Base-by-base conservation (phyloP, 2,797 vertebrate genomes). In the Setipinna tenuifilis region DNA sequence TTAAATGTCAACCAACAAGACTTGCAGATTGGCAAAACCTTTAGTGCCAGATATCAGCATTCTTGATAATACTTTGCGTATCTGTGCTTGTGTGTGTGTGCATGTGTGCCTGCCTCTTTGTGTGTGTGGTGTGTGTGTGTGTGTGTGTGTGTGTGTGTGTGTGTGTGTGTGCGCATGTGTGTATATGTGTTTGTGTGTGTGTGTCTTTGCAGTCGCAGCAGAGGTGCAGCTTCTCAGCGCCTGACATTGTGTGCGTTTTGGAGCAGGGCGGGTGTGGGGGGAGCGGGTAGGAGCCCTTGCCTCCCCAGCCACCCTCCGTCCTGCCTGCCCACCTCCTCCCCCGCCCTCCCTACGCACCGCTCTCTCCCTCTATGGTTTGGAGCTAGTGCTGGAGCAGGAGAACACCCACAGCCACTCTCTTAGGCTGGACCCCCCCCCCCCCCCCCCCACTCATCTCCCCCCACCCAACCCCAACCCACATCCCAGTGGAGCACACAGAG, bases 121-220 rank as follows among this genome's bases (percentile, higher is more conserved):
- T 78, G 71, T 44, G 35, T 75, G 68, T 75, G 68, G 46, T 48
- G 46, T 54, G 25, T 68, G 16, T 75, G 23, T 65, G 5, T 65
- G n/a, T 25, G 61, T 65, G 61, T 65, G 61, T 65, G 25, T 31
- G 25, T 68, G 65, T 68, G 65, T 31, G 25, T 71, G 65, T 71
- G 23, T 78, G 31, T 44, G 17, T 78, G 71, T 44, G 71, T 44
- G 35, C 21, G 71, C 44, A 31, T 21, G 17, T 78, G 71, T 78
- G 35, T 41, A 16, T 44, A 17, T 44, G 71, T 44, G 17, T n/a
- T 28, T 78, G 3, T 48, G 62, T 48, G 23, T 62, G 58, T 84
- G 58, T 85, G 83, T n/a, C 54, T 82, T 87, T 28, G 89, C 87
- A 90, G 84, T 91, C 92, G 89, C 90, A 92, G 93, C 83, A 25